Evolutionary conservation across 2,113 vertebrate genomes (phyloP).

Genomic region (Petaurus breviceps): DNA sequence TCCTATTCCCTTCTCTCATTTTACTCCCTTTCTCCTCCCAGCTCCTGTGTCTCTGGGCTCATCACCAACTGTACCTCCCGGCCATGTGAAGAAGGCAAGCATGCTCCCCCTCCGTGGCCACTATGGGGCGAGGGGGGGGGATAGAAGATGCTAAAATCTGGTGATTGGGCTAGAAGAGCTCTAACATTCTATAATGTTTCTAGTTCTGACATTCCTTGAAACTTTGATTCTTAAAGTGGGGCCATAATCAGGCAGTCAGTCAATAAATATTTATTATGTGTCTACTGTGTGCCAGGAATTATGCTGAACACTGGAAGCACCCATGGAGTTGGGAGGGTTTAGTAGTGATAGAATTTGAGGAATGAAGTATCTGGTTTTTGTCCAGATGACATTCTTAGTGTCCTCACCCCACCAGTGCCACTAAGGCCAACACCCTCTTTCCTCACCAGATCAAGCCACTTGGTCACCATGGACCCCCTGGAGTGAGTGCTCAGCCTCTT

Average conservation of each 20-base stretch:
- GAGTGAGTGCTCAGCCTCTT: constrained; percentile 88
- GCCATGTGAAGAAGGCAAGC: constrained; percentile 86
- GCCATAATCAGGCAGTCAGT: background rate
- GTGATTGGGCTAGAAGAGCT: background rate
- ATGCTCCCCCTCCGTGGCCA: background rate
- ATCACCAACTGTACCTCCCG: constrained; percentile 86
- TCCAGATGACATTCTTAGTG: background rate
- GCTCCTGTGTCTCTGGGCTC: constrained; percentile 87
- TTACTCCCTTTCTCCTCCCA: constrained; percentile 52
- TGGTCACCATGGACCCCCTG: constrained; percentile 93
- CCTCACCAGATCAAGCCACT: constrained; percentile 77
- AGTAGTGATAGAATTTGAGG: background rate
- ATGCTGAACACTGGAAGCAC: too few relatives aligned
- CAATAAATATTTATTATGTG: background rate
- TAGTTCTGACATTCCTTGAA: accelerated
- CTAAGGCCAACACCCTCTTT: background rate
- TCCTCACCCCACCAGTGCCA: too few relatives aligned
- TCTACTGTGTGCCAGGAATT: background rate
- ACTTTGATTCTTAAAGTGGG: background rate
- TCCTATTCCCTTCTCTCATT: accelerated
- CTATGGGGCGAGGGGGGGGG: accelerated
- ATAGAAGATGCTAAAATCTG: background rate
- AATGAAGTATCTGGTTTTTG: background rate
- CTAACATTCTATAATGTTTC: background rate
- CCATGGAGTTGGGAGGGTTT: too few relatives aligned